Percentiles rank a stretch among this genome's conserved stretches.
These are phyloP conservation scores for Equus przewalskii DNA, from an alignment of 2,113 vertebrate species.

Conservation along the genomic window DNA sequence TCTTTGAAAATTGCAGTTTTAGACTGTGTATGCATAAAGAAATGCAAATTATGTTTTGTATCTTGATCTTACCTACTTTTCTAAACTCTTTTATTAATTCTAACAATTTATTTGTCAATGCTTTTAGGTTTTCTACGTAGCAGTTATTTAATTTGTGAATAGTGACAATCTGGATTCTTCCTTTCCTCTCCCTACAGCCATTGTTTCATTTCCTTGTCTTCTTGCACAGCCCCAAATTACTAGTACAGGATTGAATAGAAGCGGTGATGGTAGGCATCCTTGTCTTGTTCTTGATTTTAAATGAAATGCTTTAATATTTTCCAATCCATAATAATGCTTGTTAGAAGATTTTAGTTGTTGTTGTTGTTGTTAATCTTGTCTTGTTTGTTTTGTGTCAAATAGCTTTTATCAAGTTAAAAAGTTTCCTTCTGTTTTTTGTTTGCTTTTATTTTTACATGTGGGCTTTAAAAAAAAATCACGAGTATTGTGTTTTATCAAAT, in stretches of 20 bases:
- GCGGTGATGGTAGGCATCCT: background rate
- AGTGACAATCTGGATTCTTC: background rate
- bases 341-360: background rate
- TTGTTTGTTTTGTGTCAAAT: background rate
- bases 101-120: background rate
- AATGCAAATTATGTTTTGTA: background rate
- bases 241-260: background rate
- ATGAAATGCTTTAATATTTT: background rate
- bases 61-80: background rate
- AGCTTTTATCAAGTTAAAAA: background rate
- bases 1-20: background rate
- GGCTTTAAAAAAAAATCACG: background rate
- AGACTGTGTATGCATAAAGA: background rate
- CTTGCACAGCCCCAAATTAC: background rate
- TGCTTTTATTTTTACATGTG: background rate
- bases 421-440: background rate
- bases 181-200: background rate
- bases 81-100: background rate
- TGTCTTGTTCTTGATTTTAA: background rate
- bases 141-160: background rate
- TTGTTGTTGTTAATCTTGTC: background rate
- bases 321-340: background rate
- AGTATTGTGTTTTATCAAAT: background rate
- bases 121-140: background rate
- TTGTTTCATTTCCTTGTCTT: background rate